Base-by-base conservation (phyloP, 2,888 invertebrate species). In the Trissolcus brochymenae region DNA sequence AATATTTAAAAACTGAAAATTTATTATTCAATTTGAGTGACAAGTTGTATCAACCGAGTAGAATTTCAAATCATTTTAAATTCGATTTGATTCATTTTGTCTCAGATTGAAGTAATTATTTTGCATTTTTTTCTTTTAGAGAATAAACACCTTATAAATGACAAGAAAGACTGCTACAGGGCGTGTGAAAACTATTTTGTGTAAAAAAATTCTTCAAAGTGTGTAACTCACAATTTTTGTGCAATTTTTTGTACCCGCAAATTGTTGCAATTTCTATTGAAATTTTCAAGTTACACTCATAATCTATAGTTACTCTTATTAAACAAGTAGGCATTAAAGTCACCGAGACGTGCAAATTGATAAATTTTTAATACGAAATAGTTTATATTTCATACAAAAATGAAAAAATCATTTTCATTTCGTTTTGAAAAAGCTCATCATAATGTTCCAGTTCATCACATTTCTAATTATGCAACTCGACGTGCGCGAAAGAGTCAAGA, bases 391-490 rank as follows among this genome's bases (percentile, higher is more conserved):
- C 35, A 6, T 35, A 9, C 2, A 9, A 7, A 0, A 35, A 35
- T 35, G 35, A 35, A 35, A 35, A 35, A 35, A 35, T 9, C 6
- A 11, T 9, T 35, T 35, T 35, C 9, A 35, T 11, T 7, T 35
- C 35, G 9, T 35, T 35, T 35, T 35, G 35, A 35, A 35, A 35
- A 35, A 35, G 35, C 35, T 11, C 35, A 2, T 35, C 9, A n/a
- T 62, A 71, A 71, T 54, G 35, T 66, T 68, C 59, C 64, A 62
- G 56, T 67, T 74, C 25, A 54, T 68, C 54, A 49, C 41, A 43
- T 16, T 43, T 54, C 68, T 54, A 74, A 74, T 74, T 74, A 74
- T 49, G 53, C 55, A 66, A 56, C 54, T 51, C 29, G 55, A 56
- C 62, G 21, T 9, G 51, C 35, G 16, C 3, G 62, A 54, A 51